These are phyloP conservation scores for Irena cyanogastra DNA, from an alignment of 2,113 vertebrate species.

Conservation along the genomic window DNA sequence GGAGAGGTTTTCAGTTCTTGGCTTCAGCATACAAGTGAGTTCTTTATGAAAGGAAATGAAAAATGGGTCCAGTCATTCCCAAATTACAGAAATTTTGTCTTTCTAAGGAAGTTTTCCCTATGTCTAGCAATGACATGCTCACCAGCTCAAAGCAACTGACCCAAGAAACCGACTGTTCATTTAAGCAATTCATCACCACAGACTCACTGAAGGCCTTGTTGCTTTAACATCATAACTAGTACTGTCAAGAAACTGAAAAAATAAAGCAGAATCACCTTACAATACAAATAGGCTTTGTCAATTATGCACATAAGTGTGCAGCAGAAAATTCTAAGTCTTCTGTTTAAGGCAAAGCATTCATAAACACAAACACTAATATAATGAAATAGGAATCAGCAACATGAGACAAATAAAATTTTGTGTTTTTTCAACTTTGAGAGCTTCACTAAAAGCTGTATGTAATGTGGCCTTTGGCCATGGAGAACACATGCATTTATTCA, in stretches of 20 bases:
- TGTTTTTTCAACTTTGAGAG: neutral
- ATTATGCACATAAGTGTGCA: neutral
- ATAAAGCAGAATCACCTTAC: neutral
- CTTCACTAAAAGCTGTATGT: neutral
- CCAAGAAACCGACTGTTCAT: neutral
- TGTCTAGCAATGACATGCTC: neutral
- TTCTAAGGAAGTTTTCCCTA: neutral
- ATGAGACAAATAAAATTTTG: neutral
- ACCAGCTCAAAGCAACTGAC: neutral
- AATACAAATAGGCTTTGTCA: neutral
- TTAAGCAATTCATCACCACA: neutral
- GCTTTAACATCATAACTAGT: neutral
- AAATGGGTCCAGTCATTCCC: neutral
- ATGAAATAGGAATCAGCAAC: neutral
- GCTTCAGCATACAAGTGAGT: neutral
- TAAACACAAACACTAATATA: neutral
- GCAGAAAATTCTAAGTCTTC: neutral
- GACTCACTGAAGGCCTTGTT: conserved; percentile 25
- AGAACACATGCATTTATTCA: neutral
- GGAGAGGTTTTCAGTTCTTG: neutral
- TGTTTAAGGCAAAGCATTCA: neutral
- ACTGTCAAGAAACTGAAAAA: neutral
- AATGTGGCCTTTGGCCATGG: neutral
- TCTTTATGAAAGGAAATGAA: neutral
- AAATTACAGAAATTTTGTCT: neutral